These are phyloP conservation scores for Galbula dea DNA, from an alignment of 2,113 vertebrate genomes.

Conservation along the genomic window DNA sequence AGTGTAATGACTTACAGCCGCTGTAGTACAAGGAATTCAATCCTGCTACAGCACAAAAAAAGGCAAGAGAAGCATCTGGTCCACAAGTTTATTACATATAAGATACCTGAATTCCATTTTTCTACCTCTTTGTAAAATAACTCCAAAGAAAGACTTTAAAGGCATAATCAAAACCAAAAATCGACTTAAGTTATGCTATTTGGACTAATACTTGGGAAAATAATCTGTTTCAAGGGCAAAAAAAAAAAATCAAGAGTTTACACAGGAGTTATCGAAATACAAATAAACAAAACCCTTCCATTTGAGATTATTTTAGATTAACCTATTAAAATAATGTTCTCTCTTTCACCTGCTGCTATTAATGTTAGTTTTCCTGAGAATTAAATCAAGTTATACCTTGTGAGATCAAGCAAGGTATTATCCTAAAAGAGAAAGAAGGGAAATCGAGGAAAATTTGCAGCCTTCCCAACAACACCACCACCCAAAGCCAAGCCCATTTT, in stretches of 20 bases:
- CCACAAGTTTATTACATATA: neutral
- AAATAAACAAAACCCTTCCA: neutral
- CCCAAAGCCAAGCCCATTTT: neutral
- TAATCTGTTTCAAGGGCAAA: neutral
- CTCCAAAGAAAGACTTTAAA: neutral
- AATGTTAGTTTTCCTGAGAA: neutral
- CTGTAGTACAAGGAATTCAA: conserved; percentile 3
- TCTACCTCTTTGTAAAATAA: neutral
- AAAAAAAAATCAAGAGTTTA: neutral
- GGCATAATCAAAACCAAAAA: neutral
- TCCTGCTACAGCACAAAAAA: neutral
- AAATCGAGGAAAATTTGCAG: neutral
- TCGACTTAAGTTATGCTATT: neutral
- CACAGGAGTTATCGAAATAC: neutral
- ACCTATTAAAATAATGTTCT: neutral
- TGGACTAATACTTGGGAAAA: neutral
- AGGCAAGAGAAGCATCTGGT: neutral
- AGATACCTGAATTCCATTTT: neutral
- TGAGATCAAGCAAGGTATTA: neutral
- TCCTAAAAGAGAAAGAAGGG: neutral
- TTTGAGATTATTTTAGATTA: neutral
- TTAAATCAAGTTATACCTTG: neutral
- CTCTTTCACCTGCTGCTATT: neutral
- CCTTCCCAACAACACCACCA: neutral
- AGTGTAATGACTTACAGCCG: neutral